Base-by-base conservation (phyloP, 2,797 vertebrate genomes). In the Sebastes kiyomatsui region DNA sequence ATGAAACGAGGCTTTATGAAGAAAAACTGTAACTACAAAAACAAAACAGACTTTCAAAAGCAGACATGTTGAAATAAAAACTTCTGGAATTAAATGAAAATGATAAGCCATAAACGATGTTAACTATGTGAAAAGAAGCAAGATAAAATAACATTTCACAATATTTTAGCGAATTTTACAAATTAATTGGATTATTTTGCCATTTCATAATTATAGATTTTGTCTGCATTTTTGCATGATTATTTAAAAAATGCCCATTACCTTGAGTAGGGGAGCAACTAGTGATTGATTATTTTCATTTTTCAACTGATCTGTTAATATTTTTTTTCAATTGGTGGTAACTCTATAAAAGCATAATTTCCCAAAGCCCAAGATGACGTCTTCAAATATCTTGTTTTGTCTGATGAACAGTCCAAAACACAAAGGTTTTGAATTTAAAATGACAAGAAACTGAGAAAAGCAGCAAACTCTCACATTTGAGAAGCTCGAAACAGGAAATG, bases 131-230 rank as follows among this genome's bases (percentile, higher is more conserved):
- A 72, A 20, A 56, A 27, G 5, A 42, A 38, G 14, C 22, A 20
- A 14, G n/a, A 67, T 52, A 14, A 13, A 55, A 56, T 33, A 33
- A 56, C 11, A 27, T 14, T n/a, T 42, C 32, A 27, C 2, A 27
- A 70, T 20, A 38, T 10, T 35, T 64, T 25, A 25, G 0, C 0
- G 0, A 46, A 46, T 46, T 4, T 0, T 0, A 27, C 4, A 32
- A 10, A 59, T 0, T 0, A n/a, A 35, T 66, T 18, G 9, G 42
- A 22, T 23, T 16, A 23, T 68, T 55, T 30, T 0, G 13, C 65
- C 10, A 11, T 69, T 25, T 10, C 38, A 22, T 23, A 7, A 33
- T 28, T 28, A 46, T 27, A 35, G 20, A 30, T 22, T 18, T 55
- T 38, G 22, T 25, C 5, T 56, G 5, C 18, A 16, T 18, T 69